Base-by-base conservation (phyloP, 2,113 vertebrate species). In the Columba janthina region DNA sequence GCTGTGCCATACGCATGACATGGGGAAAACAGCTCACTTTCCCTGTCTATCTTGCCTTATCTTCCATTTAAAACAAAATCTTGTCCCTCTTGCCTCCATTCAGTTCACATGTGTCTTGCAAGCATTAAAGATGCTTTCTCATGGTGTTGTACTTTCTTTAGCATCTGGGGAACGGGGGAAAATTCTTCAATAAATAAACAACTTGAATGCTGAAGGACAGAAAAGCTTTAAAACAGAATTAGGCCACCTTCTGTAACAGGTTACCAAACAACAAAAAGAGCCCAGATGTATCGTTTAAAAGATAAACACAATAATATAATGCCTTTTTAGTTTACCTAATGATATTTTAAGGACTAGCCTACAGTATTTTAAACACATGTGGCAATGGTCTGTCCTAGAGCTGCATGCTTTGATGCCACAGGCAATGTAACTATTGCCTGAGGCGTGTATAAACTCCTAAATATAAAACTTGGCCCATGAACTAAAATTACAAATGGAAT, bases 401-500 rank as follows among this genome's bases (percentile, higher is more conserved):
- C 58, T 94, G 70, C 78, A 92, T 70, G 70, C 70, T 96, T 87
- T 89, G 74, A 91, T 96, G 73, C 84, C 50, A 15, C 89, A 78
- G 81, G 94, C 93, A 71, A 85, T 76, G 31, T 57, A 90, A 67
- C 69, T 91, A 81, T 62, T 86, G 71, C 77, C 54, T 88, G 71
- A 96, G 88, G 84, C 6, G 8, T 85, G 48, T 46, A 92, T 82
- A 58, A 78, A 95, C 66, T 58, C 77, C 91, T 97, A 97, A 96
- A 95, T 95, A 96, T 97, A 96, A 96, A 96, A 81, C 73, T 65
- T 89, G 88, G 80, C 80, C 81, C 2, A 1, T 36, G 89, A 85
- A 96, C 95, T 97, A 96, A 95, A 96, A 95, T 94, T 96, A 94
- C 94, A 75, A 79, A 85, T 46, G 85, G 95, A 96, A 96, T 93